A percentile compares a stretch with the other conserved stretches of the same genome.
Conservation (phyloP, 2,888 invertebrate genomes). For the Spisula solida region DNA sequence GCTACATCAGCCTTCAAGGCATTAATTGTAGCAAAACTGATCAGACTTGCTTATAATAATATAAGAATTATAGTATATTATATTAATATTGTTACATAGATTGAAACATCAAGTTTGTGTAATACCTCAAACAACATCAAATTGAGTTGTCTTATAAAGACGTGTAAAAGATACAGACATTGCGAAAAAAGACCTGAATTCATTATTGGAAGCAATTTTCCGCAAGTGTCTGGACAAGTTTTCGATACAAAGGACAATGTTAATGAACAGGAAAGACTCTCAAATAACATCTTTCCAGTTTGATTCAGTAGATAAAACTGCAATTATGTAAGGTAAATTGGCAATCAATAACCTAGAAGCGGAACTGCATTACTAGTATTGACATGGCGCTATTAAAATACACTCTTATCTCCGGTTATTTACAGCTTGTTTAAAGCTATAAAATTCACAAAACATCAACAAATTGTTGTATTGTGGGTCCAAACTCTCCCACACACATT, state of each 20-base stretch:
- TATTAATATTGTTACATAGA: neutral
- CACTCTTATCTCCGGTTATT: constrained; percentile 28
- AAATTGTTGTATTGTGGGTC: neutral
- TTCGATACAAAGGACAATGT: constrained; percentile 22
- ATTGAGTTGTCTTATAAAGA: neutral
- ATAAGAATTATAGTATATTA: too few relatives aligned
- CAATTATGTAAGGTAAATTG: constrained; percentile 48
- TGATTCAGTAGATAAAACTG: constrained; percentile 21
- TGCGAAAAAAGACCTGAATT: neutral
- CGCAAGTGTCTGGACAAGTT: constrained; percentile 13
- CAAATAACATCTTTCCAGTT: constrained; percentile 21
- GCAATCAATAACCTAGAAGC: constrained; percentile 30
- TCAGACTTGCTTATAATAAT: too few relatives aligned
- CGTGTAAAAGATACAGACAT: neutral
- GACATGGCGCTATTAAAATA: neutral
- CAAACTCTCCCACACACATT: constrained; percentile 12
- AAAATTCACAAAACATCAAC: constrained; percentile 16
- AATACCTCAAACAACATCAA: neutral
- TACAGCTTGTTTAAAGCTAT: constrained; percentile 30
- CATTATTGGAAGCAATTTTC: constrained; percentile 22
- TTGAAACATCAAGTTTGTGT: neutral
- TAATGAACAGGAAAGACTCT: constrained; percentile 25
- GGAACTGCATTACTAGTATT: constrained; percentile 45
- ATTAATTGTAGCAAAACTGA: too few relatives aligned
- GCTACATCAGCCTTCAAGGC: too few relatives aligned